Evolutionary conservation across 2,797 vertebrate genomes (phyloP).

Genomic region (Coregonus ussuriensis): DNA sequence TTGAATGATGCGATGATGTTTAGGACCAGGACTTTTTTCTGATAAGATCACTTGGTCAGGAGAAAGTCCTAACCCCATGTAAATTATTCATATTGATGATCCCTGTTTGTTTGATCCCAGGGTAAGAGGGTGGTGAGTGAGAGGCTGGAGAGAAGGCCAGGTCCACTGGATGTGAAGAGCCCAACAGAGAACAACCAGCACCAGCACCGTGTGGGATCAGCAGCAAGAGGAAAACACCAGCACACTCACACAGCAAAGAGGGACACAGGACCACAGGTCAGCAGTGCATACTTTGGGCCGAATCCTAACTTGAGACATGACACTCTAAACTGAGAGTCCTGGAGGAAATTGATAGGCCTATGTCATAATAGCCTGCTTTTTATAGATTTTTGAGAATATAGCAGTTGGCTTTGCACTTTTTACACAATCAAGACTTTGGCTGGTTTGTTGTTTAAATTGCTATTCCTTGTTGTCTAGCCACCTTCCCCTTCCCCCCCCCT

Average conservation of each 20-base stretch:
- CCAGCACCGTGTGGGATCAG: conserved; percentile 56
- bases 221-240: conserved; percentile 64
- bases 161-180: conserved; percentile 57
- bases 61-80: neutral
- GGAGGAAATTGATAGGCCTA: neutral
- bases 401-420: neutral
- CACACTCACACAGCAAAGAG: conserved; percentile 64
- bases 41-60: neutral
- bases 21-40: neutral
- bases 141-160: conserved; percentile 65
- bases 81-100: neutral
- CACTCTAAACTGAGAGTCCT: neutral
- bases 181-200: conserved; percentile 66
- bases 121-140: conserved; percentile 89
- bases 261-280: conserved; percentile 77
- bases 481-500: neutral
- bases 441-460: neutral
- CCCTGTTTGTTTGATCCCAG: conserved; percentile 62
- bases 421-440: neutral
- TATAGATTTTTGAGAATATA: neutral
- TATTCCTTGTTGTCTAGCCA: neutral
- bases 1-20: neutral
- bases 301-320: neutral
- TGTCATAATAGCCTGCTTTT: neutral
- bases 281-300: neutral